phyloP scores from a whole-genome alignment of 2,113 vertebrate genomes.

The Callaeas wilsoni region DNA sequence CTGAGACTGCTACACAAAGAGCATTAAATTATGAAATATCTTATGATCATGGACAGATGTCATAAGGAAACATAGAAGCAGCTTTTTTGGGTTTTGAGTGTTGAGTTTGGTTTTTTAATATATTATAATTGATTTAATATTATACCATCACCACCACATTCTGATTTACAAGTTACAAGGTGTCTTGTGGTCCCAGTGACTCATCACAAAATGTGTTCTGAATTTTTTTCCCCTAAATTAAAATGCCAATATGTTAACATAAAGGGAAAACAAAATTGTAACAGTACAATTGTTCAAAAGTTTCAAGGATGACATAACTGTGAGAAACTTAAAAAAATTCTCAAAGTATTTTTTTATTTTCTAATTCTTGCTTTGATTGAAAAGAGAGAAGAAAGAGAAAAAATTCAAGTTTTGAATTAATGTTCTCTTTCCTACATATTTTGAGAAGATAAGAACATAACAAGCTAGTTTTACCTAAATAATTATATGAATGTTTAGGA shows the following conservation, averaged over 20 bases:
- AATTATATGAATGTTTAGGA: background rate
- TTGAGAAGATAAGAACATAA: background rate
- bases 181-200: background rate
- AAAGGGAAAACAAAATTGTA: background rate
- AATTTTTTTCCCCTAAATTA: background rate
- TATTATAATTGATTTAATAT: background rate
- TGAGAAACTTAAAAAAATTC: background rate
- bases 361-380: background rate
- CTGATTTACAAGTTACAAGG: background rate
- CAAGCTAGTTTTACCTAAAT: background rate
- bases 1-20: background rate
- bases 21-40: background rate
- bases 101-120: accelerated
- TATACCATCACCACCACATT: background rate
- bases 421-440: background rate
- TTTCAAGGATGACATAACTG: background rate
- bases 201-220: background rate
- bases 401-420: background rate
- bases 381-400: background rate
- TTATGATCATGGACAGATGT: background rate
- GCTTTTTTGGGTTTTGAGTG: background rate
- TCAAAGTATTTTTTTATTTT: background rate
- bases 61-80: background rate
- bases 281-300: background rate
- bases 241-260: background rate